phyloP scores from a whole-genome alignment of 2,888 invertebrate species.

The Erebia palarica region DNA sequence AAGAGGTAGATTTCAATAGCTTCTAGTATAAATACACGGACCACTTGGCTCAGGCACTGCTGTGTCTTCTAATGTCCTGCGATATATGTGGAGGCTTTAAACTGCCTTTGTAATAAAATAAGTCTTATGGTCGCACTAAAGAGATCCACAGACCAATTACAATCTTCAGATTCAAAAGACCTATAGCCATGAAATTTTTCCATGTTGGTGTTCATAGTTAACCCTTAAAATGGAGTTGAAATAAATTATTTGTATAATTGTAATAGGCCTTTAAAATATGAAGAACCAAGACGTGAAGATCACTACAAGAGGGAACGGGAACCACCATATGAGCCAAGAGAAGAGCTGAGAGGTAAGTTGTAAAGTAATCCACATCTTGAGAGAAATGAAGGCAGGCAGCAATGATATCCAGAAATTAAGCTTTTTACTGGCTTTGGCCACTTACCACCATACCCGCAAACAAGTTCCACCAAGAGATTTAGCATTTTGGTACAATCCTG shows the following conservation, averaged over 20 bases:
- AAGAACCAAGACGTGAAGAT: constrained; percentile 50
- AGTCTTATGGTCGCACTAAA: neutral
- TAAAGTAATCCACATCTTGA: neutral
- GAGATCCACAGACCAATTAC: neutral
- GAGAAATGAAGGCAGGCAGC: too few species aligned
- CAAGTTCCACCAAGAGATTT: too few species aligned
- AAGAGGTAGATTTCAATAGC: constrained; percentile 56
- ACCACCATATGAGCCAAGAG: constrained; percentile 57
- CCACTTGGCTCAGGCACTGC: neutral
- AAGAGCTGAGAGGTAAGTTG: constrained; percentile 60
- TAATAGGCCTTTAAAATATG: constrained; percentile 49
- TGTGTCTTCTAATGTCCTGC: neutral
- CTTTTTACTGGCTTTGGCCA: too few species aligned
- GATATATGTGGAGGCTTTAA: neutral
- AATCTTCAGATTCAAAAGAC: neutral
- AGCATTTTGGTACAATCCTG: too few species aligned
- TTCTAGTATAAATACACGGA: neutral
- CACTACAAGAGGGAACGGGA: constrained; percentile 63
- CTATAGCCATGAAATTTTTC: neutral
- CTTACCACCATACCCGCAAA: too few species aligned
- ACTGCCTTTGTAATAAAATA: neutral
- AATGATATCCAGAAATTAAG: too few species aligned
- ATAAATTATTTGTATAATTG: constrained; percentile 9
- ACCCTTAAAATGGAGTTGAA: neutral
- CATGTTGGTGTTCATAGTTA: neutral